These are phyloP conservation scores for Polydrusus cervinus DNA, from an alignment of 2,888 invertebrate genomes.

Conservation along the genomic window DNA sequence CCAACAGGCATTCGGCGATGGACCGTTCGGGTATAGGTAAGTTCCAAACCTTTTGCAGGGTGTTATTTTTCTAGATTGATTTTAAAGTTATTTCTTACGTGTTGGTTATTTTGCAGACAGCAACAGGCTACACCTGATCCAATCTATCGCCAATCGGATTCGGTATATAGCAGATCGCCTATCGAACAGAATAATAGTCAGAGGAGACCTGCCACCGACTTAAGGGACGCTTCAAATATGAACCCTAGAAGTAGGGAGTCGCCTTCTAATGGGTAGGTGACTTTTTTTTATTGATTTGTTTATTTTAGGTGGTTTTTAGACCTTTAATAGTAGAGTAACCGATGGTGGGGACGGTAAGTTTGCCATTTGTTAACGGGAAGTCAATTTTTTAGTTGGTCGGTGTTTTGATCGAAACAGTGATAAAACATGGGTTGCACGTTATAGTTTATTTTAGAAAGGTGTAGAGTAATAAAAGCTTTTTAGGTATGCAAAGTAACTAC, in stretches of 20 bases:
- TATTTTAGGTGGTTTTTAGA: too few species aligned
- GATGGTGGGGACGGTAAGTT: too few species aligned
- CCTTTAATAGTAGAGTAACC: too few species aligned
- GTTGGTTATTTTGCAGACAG: constrained; percentile 27
- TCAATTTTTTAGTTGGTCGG: too few species aligned
- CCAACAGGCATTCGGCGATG: constrained; percentile 39
- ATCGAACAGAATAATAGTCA: constrained; percentile 64
- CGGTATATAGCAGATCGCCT: constrained; percentile 43
- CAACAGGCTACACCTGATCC: constrained; percentile 42
- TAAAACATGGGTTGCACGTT: too few species aligned
- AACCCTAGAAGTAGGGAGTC: constrained; percentile 71
- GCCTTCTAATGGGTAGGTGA: constrained; percentile 54
- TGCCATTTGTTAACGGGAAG: too few species aligned
- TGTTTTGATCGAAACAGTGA: too few species aligned
- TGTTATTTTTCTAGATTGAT: neutral
- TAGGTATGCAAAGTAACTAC: too few species aligned
- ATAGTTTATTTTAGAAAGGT: too few species aligned
- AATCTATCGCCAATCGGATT: constrained; percentile 41
- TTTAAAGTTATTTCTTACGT: neutral
- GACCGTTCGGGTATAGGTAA: constrained; percentile 35
- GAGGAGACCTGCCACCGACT: constrained; percentile 69
- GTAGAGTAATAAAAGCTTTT: too few species aligned
- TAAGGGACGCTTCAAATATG: constrained; percentile 71
- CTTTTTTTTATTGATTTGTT: neutral
- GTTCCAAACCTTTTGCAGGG: too few species aligned